These are phyloP conservation scores for Drosophila biarmipes DNA, from an alignment of 1,140 invertebrate genomes.

Conservation along the genomic window DNA sequence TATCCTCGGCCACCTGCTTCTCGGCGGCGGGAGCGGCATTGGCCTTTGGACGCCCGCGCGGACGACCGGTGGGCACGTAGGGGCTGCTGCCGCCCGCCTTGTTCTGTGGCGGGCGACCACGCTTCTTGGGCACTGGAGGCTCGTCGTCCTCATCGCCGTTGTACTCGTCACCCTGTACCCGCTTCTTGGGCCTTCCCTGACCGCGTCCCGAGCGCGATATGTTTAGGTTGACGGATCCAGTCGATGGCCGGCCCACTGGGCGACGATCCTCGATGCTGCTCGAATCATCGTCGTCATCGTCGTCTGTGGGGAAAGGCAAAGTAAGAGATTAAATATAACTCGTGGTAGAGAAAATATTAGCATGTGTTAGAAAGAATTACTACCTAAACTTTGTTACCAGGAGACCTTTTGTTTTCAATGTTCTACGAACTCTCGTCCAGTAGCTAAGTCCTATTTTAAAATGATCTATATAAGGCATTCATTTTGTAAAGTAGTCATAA, in stretches of 20 bases:
- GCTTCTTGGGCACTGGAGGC: conserved; percentile 50
- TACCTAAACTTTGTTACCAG: no score
- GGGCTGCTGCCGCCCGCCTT: conserved; percentile 9
- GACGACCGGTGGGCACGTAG: conserved; percentile 54
- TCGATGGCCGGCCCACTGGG: conserved; percentile 59
- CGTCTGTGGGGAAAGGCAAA: conserved; percentile 1
- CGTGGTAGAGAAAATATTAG: no score
- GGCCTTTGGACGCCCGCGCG: conserved; percentile 57
- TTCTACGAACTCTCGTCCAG: no score
- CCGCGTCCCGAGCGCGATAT: conserved; percentile 70
- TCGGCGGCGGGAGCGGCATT: conserved; percentile 2
- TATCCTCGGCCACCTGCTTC: conserved; percentile 12
- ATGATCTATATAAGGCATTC: no score
- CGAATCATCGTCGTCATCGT: conserved; percentile 29
- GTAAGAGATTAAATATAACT: background rate
- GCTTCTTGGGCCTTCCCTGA: conserved; percentile 67
- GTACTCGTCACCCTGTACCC: conserved; percentile 6
- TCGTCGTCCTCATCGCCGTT: conserved; percentile 43
- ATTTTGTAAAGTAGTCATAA: no score
- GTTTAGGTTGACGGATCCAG: conserved; percentile 71
- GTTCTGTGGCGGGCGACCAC: conserved; percentile 49
- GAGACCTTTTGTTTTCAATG: no score
- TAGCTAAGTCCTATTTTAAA: no score
- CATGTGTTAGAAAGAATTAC: no score
- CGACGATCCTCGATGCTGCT: conserved; percentile 54